These are phyloP conservation scores for Athene cunicularia DNA, from an alignment of 2,113 vertebrate genomes.

Conservation along the genomic window DNA sequence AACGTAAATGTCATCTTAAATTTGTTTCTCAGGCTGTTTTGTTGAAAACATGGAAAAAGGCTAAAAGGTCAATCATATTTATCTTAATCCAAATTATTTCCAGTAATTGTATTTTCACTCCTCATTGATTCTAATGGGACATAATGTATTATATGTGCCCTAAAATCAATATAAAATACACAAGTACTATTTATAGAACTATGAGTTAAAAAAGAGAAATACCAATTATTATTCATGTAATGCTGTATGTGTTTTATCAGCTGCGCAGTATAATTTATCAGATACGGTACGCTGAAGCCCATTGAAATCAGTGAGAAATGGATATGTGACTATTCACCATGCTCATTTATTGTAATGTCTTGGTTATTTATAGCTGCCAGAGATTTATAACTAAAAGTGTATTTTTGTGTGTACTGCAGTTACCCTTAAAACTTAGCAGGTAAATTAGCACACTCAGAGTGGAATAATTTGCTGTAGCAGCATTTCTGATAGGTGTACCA, in stretches of 20 bases:
- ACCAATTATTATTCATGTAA: background rate
- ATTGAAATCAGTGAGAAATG: conserved; percentile 28
- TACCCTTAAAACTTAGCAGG: background rate
- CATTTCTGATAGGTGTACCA: background rate
- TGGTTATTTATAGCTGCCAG: conserved; percentile 25
- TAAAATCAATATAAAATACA: conserved; percentile 23
- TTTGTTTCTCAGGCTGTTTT: background rate
- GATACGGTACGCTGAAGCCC: background rate
- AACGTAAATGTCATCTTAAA: background rate
- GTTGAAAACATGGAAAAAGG: background rate
- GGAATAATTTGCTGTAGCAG: background rate
- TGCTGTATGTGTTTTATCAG: conserved; percentile 17
- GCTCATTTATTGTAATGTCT: background rate
- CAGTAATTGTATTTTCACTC: conserved; percentile 40
- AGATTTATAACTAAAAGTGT: background rate
- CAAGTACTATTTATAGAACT: conserved; percentile 11
- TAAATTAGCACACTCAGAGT: background rate
- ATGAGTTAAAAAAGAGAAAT: background rate
- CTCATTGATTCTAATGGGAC: conserved; percentile 41
- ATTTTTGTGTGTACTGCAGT: background rate
- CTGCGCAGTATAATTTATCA: background rate
- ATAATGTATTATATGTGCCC: background rate
- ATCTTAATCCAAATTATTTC: conserved; percentile 55
- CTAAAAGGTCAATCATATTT: conserved; percentile 35
- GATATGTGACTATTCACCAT: background rate